Evolutionary conservation across 2,797 vertebrate genomes (phyloP).

Genomic region (Sebastolobus altivelis): DNA sequence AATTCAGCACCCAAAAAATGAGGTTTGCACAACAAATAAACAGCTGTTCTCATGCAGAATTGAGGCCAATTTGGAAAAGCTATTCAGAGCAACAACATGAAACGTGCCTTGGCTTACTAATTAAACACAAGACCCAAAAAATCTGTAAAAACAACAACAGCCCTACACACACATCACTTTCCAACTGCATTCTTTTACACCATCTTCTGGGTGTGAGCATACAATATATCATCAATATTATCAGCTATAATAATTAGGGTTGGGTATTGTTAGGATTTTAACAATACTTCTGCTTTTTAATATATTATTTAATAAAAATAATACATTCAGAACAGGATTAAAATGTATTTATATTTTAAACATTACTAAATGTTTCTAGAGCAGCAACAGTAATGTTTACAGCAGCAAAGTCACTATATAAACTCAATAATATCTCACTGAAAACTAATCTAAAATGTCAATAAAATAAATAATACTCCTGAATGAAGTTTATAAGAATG

Average conservation of each 20-base stretch:
- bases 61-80: not conserved
- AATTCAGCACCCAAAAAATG: not conserved
- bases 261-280: fast-evolving
- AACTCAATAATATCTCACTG: no score
- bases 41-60: not conserved
- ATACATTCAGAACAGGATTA: not conserved
- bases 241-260: not conserved
- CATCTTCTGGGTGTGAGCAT: no score
- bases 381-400: no score
- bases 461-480: no score
- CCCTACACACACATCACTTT: not conserved
- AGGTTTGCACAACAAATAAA: not conserved
- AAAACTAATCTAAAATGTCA: no score
- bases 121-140: not conserved
- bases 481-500: no score
- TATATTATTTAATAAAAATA: not conserved
- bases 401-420: no score
- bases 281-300: not conserved
- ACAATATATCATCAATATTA: not conserved
- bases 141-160: not conserved
- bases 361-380: no score
- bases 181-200: not conserved
- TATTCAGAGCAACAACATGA: not conserved
- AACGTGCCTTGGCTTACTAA: not conserved
- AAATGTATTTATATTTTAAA: not conserved